Percentiles rank a stretch among this genome's conserved stretches.
These are phyloP conservation scores for Meteorus cinctellus DNA, from an alignment of 2,888 invertebrate genomes.

Conservation along the genomic window DNA sequence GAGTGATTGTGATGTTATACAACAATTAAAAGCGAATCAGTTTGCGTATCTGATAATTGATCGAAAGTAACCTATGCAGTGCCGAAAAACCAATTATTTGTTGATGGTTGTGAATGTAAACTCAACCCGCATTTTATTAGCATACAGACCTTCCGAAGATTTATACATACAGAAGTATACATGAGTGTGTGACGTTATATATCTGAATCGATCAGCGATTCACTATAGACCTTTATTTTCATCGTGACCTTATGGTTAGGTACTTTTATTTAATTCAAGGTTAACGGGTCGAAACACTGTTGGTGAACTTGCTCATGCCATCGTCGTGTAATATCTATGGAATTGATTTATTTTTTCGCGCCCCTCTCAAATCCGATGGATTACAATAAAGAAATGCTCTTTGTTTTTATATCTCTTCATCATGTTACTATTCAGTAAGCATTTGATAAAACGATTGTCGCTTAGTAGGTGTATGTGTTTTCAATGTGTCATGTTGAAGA, in stretches of 20 bases:
- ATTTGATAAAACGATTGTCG: background rate
- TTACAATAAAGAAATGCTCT: too few species aligned
- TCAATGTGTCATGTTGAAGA: too few species aligned
- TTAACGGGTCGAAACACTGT: constrained; percentile 42
- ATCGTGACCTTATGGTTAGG: constrained; percentile 42
- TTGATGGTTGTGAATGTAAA: constrained; percentile 46
- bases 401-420: background rate
- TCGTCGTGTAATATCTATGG: background rate
- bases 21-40: too few species aligned
- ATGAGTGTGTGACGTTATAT: constrained; percentile 43
- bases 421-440: background rate
- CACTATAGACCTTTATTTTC: constrained; percentile 20
- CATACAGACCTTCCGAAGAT: background rate
- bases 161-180: background rate
- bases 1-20: too few species aligned
- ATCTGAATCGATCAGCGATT: constrained; percentile 36
- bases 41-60: constrained; percentile 16
- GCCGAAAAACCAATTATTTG: background rate
- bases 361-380: too few species aligned
- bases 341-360: background rate
- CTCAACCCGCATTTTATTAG: constrained; percentile 59
- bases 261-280: constrained; percentile 38
- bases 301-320: constrained; percentile 42
- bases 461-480: constrained; percentile 5
- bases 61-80: constrained; percentile 34